Conservation (phyloP, 2,888 invertebrate genomes). For the Apoda limacodes region DNA sequence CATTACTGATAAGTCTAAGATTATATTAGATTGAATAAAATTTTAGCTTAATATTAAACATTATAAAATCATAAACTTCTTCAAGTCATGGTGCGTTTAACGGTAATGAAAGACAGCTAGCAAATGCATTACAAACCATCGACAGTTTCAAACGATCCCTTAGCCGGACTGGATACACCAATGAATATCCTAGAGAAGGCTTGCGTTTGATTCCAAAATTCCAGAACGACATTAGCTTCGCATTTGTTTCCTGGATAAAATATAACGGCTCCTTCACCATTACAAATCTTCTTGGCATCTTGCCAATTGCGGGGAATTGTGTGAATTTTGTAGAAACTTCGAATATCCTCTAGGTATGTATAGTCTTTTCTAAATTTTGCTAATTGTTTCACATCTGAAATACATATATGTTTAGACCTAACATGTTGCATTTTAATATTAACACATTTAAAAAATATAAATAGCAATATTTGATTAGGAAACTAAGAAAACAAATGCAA, state of each 20-base stretch:
- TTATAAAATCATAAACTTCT: constrained; percentile 6
- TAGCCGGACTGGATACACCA: constrained; percentile 30
- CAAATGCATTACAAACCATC: constrained; percentile 2
- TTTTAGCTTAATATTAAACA: constrained; percentile 5
- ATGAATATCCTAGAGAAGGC: constrained; percentile 27
- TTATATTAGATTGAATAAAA: constrained; percentile 4
- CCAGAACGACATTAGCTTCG: constrained; percentile 30
- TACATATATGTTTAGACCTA: no score
- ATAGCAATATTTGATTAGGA: no score
- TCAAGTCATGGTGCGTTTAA: no score
- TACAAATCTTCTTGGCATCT: constrained; percentile 36
- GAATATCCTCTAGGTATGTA: constrained; percentile 27
- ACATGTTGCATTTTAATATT: no score
- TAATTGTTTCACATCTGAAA: constrained; percentile 34
- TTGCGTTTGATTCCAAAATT: constrained; percentile 28
- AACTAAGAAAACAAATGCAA: no score
- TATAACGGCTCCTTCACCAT: constrained; percentile 35
- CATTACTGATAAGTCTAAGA: no score
- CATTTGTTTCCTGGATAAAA: constrained; percentile 37
- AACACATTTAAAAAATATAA: no score
- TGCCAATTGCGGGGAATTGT: constrained; percentile 35
- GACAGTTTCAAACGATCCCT: constrained; percentile 7
- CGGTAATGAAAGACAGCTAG: no score
- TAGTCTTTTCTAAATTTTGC: constrained; percentile 44
- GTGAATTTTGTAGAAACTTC: constrained; percentile 45